Evolutionary conservation across 2,888 invertebrate genomes (phyloP).

Genomic region (Drosophila macrospina): DNA sequence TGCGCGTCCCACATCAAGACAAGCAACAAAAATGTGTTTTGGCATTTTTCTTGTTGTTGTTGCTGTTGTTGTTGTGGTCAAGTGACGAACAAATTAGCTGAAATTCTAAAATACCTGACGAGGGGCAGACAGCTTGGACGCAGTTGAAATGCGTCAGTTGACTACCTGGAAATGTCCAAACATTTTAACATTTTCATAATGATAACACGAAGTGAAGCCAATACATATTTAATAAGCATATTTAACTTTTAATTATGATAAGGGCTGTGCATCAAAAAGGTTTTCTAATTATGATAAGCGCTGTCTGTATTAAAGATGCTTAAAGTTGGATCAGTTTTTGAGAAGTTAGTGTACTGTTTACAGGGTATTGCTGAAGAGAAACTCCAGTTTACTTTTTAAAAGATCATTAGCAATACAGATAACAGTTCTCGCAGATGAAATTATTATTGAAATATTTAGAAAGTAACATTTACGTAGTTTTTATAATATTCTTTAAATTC

Average conservation of each 20-base stretch:
- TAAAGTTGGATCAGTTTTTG: neutral
- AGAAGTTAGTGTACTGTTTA: neutral
- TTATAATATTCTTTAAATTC: no score
- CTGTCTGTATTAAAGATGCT: no score
- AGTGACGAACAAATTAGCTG: conserved; percentile 76
- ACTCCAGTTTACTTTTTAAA: no score
- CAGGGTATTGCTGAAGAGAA: no score
- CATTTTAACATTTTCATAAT: conserved; percentile 25
- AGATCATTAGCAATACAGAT: no score
- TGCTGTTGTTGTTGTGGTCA: conserved; percentile 45
- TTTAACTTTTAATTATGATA: conserved; percentile 10
- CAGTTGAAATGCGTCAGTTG: conserved; percentile 29
- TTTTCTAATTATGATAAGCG: neutral
- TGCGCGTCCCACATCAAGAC: conserved; percentile 34
- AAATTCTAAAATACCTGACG: conserved; percentile 66
- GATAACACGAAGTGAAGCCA: neutral
- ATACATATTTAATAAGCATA: conserved; percentile 6
- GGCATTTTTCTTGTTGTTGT: conserved; percentile 23
- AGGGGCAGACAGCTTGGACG: conserved; percentile 52
- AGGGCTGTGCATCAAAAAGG: neutral
- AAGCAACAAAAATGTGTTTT: conserved; percentile 35
- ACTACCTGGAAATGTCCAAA: conserved; percentile 9
- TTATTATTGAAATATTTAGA: no score
- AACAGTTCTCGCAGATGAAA: no score
- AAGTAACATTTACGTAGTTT: no score